Conservation (phyloP, 2,113 vertebrate genomes). For the Microcebus tavaratra region DNA sequence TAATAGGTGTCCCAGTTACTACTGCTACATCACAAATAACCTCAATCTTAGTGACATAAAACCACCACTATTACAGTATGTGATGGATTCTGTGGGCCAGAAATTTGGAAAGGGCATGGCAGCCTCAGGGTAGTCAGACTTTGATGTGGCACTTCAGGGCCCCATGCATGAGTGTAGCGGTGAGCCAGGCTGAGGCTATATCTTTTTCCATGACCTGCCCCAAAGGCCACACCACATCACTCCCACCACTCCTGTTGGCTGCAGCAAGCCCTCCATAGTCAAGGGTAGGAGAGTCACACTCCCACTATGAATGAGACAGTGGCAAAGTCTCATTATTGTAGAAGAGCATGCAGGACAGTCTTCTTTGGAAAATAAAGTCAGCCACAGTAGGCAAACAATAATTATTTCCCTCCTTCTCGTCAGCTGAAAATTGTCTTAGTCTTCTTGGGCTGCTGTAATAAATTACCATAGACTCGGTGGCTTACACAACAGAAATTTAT, state of each 20-base stretch:
- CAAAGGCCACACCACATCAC: neutral
- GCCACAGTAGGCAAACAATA: neutral
- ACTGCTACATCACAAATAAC: neutral
- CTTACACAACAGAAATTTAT: neutral
- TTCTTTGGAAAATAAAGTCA: neutral
- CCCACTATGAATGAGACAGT: neutral
- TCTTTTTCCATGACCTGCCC: neutral
- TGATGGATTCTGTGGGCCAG: neutral
- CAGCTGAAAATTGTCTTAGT: neutral
- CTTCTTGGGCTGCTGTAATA: neutral
- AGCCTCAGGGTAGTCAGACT: neutral
- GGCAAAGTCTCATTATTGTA: neutral
- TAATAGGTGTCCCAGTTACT: neutral
- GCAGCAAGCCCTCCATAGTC: neutral
- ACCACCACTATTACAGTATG: neutral
- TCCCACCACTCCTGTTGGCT: neutral
- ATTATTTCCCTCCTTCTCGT: neutral
- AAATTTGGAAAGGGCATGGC: neutral
- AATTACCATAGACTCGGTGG: neutral
- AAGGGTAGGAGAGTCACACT: neutral
- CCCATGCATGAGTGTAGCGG: neutral
- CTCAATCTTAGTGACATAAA: neutral
- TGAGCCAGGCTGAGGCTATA: neutral
- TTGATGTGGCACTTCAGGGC: neutral
- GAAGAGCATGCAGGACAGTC: neutral